These are phyloP conservation scores for Microctenopoma steveboyesi DNA, from an alignment of 2,797 vertebrate genomes.

Conservation along the genomic window DNA sequence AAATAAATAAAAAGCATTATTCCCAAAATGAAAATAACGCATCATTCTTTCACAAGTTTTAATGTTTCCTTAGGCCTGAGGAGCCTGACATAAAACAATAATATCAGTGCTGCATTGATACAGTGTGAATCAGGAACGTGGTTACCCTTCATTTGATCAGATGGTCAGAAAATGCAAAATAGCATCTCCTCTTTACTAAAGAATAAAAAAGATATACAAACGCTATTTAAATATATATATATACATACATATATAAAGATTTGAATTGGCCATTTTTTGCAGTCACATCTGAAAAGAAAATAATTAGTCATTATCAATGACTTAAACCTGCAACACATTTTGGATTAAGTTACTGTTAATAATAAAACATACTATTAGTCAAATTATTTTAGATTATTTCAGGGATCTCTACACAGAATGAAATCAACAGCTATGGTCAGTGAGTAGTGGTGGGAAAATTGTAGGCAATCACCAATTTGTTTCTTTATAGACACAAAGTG, in stretches of 20 bases:
- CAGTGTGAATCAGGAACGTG: background rate
- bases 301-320: background rate
- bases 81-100: background rate
- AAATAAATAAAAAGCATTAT: background rate
- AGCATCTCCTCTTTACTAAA: background rate
- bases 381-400: background rate
- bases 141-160: background rate
- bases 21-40: constrained; percentile 1
- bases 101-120: background rate
- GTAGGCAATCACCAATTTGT: constrained; percentile 8
- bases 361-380: background rate
- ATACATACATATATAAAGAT: too few relatives aligned
- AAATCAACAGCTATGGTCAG: constrained; percentile 7
- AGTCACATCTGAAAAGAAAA: too few relatives aligned
- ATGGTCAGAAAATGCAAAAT: background rate
- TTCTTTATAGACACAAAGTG: constrained; percentile 27
- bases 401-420: background rate
- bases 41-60: background rate
- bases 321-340: background rate
- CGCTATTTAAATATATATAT: too few relatives aligned
- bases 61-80: background rate
- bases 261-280: too few relatives aligned
- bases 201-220: too few relatives aligned
- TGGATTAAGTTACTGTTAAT: background rate
- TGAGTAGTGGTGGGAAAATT: background rate